Percentiles rank a stretch among this genome's conserved stretches.
phyloP scores from a whole-genome alignment of 2,797 vertebrate species.

The Epinephelus malabaricus region DNA sequence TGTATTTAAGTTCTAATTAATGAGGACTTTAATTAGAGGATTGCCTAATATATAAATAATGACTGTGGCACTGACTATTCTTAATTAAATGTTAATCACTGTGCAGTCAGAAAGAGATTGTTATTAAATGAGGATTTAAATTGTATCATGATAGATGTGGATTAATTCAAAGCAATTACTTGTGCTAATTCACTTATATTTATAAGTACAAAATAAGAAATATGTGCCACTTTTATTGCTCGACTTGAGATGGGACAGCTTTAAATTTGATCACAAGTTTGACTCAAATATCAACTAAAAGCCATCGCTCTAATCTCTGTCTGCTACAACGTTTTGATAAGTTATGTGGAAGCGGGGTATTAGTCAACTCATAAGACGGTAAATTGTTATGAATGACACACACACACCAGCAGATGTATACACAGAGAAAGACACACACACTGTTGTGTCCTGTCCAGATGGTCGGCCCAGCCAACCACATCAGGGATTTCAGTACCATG shows the following conservation, averaged over 20 bases:
- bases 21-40: conserved; percentile 24
- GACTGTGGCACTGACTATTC: neutral
- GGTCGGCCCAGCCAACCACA: conserved; percentile 28
- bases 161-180: neutral
- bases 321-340: conserved; percentile 27
- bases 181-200: neutral
- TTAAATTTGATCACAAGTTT: neutral
- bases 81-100: conserved; percentile 24
- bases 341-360: conserved; percentile 28
- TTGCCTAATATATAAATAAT: neutral
- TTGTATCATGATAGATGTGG: neutral
- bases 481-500: conserved; percentile 77
- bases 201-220: neutral
- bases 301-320: conserved; percentile 46
- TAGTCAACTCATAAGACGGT: conserved; percentile 37
- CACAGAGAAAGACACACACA: conserved; percentile 12
- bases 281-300: conserved; percentile 31
- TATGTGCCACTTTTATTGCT: neutral
- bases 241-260: neutral
- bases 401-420: conserved; percentile 10
- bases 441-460: conserved; percentile 58
- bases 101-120: neutral
- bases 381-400: conserved; percentile 38
- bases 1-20: conserved; percentile 11
- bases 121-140: conserved; percentile 9